A percentile compares a stretch with the other conserved stretches of the same genome.
Evolutionary conservation across 2,113 vertebrate species (phyloP).

Genomic region (Boulengerochromis microlepis): DNA sequence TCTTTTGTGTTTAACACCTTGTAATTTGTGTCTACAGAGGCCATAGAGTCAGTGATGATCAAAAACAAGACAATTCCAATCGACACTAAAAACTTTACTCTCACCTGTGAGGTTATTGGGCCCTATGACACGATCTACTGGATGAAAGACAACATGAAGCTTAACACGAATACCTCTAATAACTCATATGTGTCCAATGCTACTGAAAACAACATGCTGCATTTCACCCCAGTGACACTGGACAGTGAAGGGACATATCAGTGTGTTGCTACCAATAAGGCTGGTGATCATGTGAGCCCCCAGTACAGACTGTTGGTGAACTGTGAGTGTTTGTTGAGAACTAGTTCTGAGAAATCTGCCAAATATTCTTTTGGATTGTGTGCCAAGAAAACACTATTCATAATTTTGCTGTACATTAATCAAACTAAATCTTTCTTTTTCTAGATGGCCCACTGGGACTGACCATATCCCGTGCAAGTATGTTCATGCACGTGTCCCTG

Average conservation of each 20-base stretch:
- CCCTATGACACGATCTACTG: constrained; percentile 44
- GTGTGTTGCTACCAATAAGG: constrained; percentile 50
- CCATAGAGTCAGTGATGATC: constrained; percentile 37
- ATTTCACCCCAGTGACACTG: constrained; percentile 41
- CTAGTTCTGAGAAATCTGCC: background rate
- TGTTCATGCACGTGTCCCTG: background rate
- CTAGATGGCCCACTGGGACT: constrained; percentile 55
- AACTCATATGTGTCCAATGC: background rate
- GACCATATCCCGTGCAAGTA: background rate
- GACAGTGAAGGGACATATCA: constrained; percentile 43
- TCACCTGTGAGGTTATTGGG: constrained; percentile 54
- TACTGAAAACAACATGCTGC: constrained; percentile 11
- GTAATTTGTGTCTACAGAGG: constrained; percentile 34
- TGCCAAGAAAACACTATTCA: background rate
- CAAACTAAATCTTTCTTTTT: background rate
- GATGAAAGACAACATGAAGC: constrained; percentile 13
- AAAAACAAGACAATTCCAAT: constrained; percentile 25
- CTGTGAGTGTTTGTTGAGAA: constrained; percentile 53
- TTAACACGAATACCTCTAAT: background rate
- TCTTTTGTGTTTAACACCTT: background rate
- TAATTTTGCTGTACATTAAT: background rate
- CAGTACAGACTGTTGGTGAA: constrained; percentile 37
- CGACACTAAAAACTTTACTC: constrained; percentile 21
- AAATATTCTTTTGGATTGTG: background rate
- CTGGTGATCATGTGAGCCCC: constrained; percentile 1